Percentiles rank a stretch among this genome's conserved stretches.
phyloP scores from a whole-genome alignment of 2,113 vertebrate genomes.

The Epinephelus cyanopodus region DNA sequence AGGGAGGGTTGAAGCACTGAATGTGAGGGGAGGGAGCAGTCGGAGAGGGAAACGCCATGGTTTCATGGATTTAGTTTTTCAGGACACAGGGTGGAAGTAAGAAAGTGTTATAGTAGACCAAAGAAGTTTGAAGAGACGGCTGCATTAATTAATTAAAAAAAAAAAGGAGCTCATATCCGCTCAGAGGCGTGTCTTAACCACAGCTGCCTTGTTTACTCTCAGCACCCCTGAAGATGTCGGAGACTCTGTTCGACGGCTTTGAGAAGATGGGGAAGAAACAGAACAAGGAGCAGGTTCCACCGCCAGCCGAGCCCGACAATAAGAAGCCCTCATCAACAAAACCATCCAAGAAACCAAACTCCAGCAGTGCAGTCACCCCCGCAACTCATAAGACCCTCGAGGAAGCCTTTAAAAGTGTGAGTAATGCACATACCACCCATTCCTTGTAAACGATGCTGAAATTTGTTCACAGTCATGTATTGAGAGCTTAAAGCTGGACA shows the following conservation, averaged over 20 bases:
- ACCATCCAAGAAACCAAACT: slow-evolving; percentile 76
- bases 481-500: not conserved
- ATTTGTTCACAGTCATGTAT: not conserved
- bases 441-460: not conserved
- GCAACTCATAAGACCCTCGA: slow-evolving; percentile 86
- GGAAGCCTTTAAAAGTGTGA: slow-evolving; percentile 92
- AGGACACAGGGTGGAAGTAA: not conserved
- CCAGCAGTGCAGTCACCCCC: slow-evolving; percentile 44
- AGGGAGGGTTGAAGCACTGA: slow-evolving; percentile 26
- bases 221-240: slow-evolving; percentile 86
- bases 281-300: slow-evolving; percentile 97
- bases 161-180: not conserved
- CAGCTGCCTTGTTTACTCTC: slow-evolving; percentile 25
- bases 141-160: not conserved
- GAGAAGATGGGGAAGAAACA: slow-evolving; percentile 89
- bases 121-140: not conserved
- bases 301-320: slow-evolving; percentile 78
- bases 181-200: not conserved
- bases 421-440: slow-evolving; percentile 64
- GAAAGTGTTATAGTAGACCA: not conserved
- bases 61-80: slow-evolving; percentile 31
- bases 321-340: slow-evolving; percentile 77
- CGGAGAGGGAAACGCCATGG: not conserved
- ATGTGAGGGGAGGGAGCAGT: slow-evolving; percentile 1
- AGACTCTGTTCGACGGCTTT: slow-evolving; percentile 89